Percentiles rank a stretch among this genome's conserved stretches.
Conservation (phyloP, 2,888 invertebrate species). For the Mactromeris polynyma region DNA sequence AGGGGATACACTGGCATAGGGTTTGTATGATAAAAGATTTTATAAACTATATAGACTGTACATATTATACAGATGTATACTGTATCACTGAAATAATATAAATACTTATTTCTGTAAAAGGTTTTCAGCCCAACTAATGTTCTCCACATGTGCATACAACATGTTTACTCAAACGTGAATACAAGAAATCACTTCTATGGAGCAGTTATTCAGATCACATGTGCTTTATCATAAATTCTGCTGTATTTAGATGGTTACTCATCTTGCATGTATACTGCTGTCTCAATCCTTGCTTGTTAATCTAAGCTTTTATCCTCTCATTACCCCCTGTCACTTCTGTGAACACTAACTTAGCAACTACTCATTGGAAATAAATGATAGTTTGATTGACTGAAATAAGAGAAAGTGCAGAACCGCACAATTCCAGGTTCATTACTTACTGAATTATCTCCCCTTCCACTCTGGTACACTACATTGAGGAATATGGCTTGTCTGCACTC, state of each 20-base stretch:
- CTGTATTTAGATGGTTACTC: not conserved
- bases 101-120: not conserved
- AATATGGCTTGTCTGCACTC: too few relatives aligned
- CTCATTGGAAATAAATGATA: too few relatives aligned
- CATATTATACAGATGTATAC: not conserved
- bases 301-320: not conserved
- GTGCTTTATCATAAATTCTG: not conserved
- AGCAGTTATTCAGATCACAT: not conserved
- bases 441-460: too few relatives aligned
- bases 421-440: too few relatives aligned
- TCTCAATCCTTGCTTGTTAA: not conserved
- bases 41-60: not conserved
- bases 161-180: not conserved
- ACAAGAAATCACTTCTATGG: not conserved
- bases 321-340: too few relatives aligned
- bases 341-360: too few relatives aligned
- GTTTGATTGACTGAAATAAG: too few relatives aligned
- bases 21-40: conserved; percentile 46
- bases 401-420: too few relatives aligned
- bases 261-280: not conserved
- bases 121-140: not conserved
- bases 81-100: not conserved
- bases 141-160: not conserved
- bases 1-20: conserved; percentile 69
- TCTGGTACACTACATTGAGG: too few relatives aligned